phyloP scores from a whole-genome alignment of 1,140 invertebrate genomes.

The Cherax quadricarinatus region DNA sequence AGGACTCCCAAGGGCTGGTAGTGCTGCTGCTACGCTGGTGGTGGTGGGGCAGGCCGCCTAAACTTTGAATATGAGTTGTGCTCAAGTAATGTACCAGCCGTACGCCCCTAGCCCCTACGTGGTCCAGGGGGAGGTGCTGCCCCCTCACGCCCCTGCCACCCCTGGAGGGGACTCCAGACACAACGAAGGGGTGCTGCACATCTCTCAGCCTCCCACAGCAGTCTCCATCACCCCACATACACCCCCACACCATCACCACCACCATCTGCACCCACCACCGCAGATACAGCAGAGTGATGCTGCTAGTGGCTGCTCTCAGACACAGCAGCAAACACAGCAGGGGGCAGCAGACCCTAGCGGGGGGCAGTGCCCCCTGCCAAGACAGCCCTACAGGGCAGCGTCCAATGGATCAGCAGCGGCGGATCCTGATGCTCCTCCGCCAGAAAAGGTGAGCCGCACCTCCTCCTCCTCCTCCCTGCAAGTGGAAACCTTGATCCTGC shows the following conservation, averaged over 20 bases:
- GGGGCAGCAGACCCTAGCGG: slow-evolving; percentile 13
- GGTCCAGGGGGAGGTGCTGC: slow-evolving; percentile 34
- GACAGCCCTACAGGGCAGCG: slow-evolving; percentile 44
- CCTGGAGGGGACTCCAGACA: slow-evolving; percentile 40
- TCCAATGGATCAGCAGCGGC: slow-evolving; percentile 34
- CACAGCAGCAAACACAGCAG: slow-evolving; percentile 4
- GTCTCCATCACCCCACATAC: slow-evolving; percentile 13
- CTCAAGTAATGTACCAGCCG: slow-evolving; percentile 62
- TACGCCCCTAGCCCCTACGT: slow-evolving; percentile 58
- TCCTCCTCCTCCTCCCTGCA: not conserved
- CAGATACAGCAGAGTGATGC: slow-evolving; percentile 12
- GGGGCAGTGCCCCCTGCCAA: slow-evolving; percentile 27
- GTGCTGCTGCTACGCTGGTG: not conserved
- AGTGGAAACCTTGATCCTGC: not conserved
- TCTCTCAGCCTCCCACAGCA: not conserved
- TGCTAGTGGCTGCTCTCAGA: not conserved
- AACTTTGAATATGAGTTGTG: slow-evolving; percentile 52
- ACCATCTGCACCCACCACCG: slow-evolving; percentile 32
- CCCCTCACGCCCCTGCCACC: slow-evolving; percentile 31
- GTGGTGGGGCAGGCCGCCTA: too few species aligned
- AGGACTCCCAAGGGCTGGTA: not conserved
- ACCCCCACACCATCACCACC: slow-evolving; percentile 42
- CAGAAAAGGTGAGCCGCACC: slow-evolving; percentile 41
- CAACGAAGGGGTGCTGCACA: slow-evolving; percentile 24
- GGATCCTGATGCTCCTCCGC: slow-evolving; percentile 40